Conservation (phyloP, 2,113 vertebrate genomes). For the Planiliza haematocheilus region DNA sequence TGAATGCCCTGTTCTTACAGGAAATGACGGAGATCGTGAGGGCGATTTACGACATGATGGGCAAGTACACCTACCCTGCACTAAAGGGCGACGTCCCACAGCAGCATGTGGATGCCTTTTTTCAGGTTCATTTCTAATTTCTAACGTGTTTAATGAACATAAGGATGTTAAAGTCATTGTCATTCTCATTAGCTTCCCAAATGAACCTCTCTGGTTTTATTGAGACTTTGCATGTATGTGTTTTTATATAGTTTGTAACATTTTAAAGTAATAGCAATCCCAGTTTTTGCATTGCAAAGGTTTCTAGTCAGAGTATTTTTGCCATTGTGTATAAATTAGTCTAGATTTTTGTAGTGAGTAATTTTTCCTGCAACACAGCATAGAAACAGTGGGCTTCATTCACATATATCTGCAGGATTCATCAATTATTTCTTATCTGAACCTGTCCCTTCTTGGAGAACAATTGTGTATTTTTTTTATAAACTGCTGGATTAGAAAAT, state of each 20-base stretch:
- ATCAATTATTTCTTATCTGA: too few relatives aligned
- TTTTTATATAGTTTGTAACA: background rate
- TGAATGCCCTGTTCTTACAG: constrained; percentile 71
- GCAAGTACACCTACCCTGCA: constrained; percentile 96
- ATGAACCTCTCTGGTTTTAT: background rate
- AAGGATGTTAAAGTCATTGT: too few relatives aligned
- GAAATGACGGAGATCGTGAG: constrained; percentile 98
- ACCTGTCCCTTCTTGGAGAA: too few relatives aligned
- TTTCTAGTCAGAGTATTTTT: background rate
- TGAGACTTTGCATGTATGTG: background rate
- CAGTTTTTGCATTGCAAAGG: background rate
- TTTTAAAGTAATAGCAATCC: background rate
- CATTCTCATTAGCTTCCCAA: background rate
- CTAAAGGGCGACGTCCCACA: constrained; percentile 94
- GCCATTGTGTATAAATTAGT: background rate
- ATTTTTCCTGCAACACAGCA: too few relatives aligned
- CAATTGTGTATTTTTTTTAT: too few relatives aligned
- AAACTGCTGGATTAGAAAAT: too few relatives aligned
- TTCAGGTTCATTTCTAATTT: constrained; percentile 85
- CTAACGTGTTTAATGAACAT: background rate
- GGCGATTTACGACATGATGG: constrained; percentile 99
- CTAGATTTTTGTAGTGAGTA: too few relatives aligned
- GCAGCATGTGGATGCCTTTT: constrained; percentile 96
- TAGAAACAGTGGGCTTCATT: too few relatives aligned
- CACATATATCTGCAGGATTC: too few relatives aligned